These are phyloP conservation scores for Eurytoma adleriae DNA, from an alignment of 2,888 invertebrate genomes.

Conservation along the genomic window DNA sequence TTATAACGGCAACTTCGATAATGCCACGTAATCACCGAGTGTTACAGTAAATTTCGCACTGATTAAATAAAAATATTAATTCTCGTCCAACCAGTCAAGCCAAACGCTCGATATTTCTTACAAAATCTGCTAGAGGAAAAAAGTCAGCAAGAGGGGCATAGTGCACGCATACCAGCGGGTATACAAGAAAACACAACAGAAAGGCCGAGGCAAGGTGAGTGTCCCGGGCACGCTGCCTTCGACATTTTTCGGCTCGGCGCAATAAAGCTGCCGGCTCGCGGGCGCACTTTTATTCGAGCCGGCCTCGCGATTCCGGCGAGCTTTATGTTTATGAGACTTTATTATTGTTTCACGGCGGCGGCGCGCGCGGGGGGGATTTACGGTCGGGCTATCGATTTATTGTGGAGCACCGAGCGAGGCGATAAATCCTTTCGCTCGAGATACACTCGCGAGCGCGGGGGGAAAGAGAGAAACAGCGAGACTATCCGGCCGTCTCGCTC, in stretches of 20 bases:
- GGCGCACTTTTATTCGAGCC: constrained; percentile 14
- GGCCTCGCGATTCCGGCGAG: constrained; percentile 5
- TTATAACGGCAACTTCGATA: too few species aligned
- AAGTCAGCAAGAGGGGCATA: too few species aligned
- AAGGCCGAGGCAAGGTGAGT: neutral
- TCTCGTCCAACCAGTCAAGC: too few species aligned
- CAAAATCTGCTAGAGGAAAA: too few species aligned
- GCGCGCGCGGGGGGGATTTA: constrained; percentile 32
- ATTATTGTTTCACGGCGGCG: constrained; percentile 51
- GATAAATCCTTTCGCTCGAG: constrained; percentile 43
- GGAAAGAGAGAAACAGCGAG: constrained; percentile 11
- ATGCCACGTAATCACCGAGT: too few species aligned
- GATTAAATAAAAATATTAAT: too few species aligned
- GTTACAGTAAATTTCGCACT: too few species aligned
- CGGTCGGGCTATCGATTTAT: constrained; percentile 54
- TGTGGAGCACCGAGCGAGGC: constrained; percentile 18
- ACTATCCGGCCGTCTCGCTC: neutral
- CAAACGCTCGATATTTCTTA: too few species aligned
- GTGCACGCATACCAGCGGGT: too few species aligned
- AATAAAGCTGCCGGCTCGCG: constrained; percentile 21
- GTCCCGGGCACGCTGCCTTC: neutral
- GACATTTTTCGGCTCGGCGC: constrained; percentile 25
- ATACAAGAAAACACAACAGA: too few species aligned
- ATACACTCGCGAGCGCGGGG: neutral
- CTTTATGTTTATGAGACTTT: constrained; percentile 52